Conservation (phyloP, 2,888 invertebrate species). For the Lucinisca nassula region DNA sequence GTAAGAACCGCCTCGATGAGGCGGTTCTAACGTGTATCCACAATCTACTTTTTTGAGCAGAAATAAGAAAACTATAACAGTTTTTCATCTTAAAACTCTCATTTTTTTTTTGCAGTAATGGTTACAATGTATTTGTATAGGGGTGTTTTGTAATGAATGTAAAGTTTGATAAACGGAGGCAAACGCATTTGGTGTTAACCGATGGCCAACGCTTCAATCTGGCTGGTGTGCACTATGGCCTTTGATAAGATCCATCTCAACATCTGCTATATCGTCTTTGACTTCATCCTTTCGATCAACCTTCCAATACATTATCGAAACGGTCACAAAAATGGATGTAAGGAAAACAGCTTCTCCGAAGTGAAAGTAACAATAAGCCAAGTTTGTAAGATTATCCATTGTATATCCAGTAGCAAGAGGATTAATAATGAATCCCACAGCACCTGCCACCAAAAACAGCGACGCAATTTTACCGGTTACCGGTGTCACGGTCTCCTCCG, state of each 20-base stretch:
- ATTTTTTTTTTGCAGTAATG: no score
- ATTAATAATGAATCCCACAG: conserved; percentile 64
- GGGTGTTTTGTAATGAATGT: no score
- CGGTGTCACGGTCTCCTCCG: conserved; percentile 65
- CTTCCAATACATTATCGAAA: neutral
- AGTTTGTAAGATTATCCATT: conserved; percentile 52
- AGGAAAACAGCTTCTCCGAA: neutral
- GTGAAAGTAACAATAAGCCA: neutral
- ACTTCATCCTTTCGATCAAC: neutral
- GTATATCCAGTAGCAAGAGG: conserved; percentile 66
- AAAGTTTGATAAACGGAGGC: no score
- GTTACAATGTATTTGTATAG: no score
- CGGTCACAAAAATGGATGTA: neutral
- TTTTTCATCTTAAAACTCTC: no score
- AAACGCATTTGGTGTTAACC: no score
- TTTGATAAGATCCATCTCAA: neutral
- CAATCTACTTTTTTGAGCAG: no score
- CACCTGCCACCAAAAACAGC: conserved; percentile 59
- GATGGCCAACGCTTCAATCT: no score
- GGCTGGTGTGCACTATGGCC: no score
- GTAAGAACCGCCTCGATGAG: no score
- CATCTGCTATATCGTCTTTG: neutral
- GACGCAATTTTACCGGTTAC: conserved; percentile 67
- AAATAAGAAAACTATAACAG: no score
- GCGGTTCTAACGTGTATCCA: no score